Base-by-base conservation (phyloP, 2,888 invertebrate genomes). In the Alitta virens region DNA sequence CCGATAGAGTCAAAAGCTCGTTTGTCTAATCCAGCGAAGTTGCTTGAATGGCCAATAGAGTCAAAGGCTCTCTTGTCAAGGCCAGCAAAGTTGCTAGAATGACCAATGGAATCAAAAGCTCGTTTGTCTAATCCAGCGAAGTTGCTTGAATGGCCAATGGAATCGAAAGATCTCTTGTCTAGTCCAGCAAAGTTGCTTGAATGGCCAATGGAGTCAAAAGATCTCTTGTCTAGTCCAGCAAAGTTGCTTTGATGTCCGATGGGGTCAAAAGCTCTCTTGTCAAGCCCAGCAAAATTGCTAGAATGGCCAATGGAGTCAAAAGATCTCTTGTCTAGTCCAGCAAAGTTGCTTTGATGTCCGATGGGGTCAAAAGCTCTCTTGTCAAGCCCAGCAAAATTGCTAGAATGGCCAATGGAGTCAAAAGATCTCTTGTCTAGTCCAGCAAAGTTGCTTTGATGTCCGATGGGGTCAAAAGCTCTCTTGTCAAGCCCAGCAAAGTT, bases 311-410 rank as follows among this genome's bases (percentile, higher is more conserved):
- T 63, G 9, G 60, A 60, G 46, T 63, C 63, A 27, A 63, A 63
- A 50, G 63, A n/a, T 56, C 42, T 63, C 42, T 63, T 63, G 25
- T 56, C 52, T 7, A 60, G 26, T 27, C 60, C 60, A n/a, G 53
- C 56, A 53, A 63, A 63, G 18, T 60, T 50, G 26, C 56, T 56
- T 3, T 18, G 12, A 9, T 49, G 52, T 33, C 54, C 60, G 23
- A 63, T 63, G 1, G 60, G 50, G 50, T 63, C 63, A 38, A 63
- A 63, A 25, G 55, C 23, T 50, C 25, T 60, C 56, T 63, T 63
- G 2, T 59, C 38, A 1, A 63, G 23, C 26, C 60, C 63, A 18
- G 46, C 60, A 60, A 63, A 63, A 18, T 60, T 55, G 52, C 60
- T 60, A 12, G 42, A n/a, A 21, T 46, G 52, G 14, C 50, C 56